Evolutionary conservation across 1,140 invertebrate species (phyloP).

Genomic region (Drosophila nigromelanica): DNA sequence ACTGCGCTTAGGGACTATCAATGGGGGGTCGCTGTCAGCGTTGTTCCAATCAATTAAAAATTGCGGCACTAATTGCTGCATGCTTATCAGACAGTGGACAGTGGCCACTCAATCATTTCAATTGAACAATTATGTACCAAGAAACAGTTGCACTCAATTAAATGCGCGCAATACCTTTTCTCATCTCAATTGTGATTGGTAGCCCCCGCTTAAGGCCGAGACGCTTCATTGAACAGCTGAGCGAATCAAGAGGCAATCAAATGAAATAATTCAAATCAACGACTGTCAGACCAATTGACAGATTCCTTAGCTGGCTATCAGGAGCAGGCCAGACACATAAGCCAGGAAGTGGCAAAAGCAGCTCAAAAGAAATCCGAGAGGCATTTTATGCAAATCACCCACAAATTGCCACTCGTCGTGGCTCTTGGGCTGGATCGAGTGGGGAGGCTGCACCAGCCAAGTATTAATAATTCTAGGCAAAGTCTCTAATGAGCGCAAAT

Average conservation of each 20-base stretch:
- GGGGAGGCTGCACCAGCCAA: slow-evolving; percentile 38
- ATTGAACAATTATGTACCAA: slow-evolving; percentile 71
- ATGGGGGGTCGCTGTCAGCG: slow-evolving; percentile 44
- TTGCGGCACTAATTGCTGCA: slow-evolving; percentile 65
- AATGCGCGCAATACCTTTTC: slow-evolving; percentile 46
- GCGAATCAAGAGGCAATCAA: slow-evolving; percentile 45
- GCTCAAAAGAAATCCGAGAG: slow-evolving; percentile 12
- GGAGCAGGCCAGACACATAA: no score
- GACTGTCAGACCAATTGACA: slow-evolving; percentile 31
- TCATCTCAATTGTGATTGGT: slow-evolving; percentile 31
- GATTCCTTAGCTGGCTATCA: not conserved
- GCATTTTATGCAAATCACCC: slow-evolving; percentile 73
- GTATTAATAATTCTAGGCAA: slow-evolving; percentile 69
- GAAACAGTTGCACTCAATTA: slow-evolving; percentile 72
- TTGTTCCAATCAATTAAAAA: slow-evolving; percentile 68
- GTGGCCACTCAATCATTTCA: slow-evolving; percentile 56
- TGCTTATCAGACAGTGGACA: slow-evolving; percentile 42
- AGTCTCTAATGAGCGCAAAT: slow-evolving; percentile 71
- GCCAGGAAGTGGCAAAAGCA: slow-evolving; percentile 18
- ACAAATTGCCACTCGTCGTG: slow-evolving; percentile 47
- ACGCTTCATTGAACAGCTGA: slow-evolving; percentile 50
- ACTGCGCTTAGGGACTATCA: slow-evolving; percentile 36
- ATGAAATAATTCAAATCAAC: slow-evolving; percentile 47
- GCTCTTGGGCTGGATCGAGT: not conserved
- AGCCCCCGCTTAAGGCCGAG: not conserved